These are phyloP conservation scores for Passer domesticus DNA, from an alignment of 2,113 vertebrate species.

Conservation along the genomic window DNA sequence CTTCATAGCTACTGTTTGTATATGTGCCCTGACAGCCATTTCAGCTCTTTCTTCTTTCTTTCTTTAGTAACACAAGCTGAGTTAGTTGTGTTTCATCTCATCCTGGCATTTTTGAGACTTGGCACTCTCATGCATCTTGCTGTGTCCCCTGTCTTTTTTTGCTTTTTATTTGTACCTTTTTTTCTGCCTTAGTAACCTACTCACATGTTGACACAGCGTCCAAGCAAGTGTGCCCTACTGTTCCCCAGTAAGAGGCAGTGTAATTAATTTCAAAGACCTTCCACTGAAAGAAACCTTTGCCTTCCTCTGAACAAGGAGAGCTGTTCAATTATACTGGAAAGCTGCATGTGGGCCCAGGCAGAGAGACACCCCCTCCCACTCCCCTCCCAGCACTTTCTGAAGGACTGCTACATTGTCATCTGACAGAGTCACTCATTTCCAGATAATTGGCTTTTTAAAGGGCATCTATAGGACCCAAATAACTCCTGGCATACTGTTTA, in stretches of 20 bases:
- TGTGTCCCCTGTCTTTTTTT: neutral
- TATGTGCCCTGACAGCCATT: neutral
- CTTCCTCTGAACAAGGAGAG: conserved; percentile 41
- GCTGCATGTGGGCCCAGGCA: neutral
- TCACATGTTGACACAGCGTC: conserved; percentile 5
- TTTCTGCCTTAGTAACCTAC: conserved; percentile 3
- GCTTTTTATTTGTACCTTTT: neutral
- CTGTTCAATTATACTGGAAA: conserved; percentile 62
- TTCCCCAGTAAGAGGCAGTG: neutral
- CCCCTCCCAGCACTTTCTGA: neutral
- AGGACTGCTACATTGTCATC: conserved; percentile 52
- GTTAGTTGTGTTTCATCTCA: neutral
- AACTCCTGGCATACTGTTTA: conserved; percentile 56
- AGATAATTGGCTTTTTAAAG: conserved; percentile 75
- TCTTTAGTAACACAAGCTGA: neutral
- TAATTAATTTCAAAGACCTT: conserved; percentile 42
- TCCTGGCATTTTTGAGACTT: neutral
- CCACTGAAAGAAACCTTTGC: conserved; percentile 25
- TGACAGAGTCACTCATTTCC: conserved; percentile 70
- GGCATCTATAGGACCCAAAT: conserved; percentile 68
- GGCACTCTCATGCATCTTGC: neutral
- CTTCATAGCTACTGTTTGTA: neutral
- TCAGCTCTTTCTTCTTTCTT: neutral
- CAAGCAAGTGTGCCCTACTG: neutral
- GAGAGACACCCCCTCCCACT: neutral